Evolutionary conservation across 2,113 vertebrate genomes (phyloP), one percentile per base, ranked within the genome.

Genomic region (Paracanthobrama guichenoti): DNA sequence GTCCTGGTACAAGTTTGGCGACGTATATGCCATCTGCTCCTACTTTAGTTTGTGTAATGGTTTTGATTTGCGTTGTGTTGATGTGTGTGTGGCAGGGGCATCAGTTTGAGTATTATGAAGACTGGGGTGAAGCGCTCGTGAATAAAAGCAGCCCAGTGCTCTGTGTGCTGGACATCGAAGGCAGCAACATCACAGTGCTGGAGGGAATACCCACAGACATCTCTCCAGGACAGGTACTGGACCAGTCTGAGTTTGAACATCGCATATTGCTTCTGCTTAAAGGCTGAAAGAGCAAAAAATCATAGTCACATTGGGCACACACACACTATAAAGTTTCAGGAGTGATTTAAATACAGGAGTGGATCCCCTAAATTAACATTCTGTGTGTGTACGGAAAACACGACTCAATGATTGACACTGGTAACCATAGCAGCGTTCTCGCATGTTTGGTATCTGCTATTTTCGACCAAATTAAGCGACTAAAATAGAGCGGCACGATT

Each of bases 211-310:
- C 96, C 0, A 95, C 96, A 67, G 82, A 95, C 75, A 93, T 98
- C 81, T 98, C 97, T 7, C 97, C 97, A 4, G 97, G 97, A 69
- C 98, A 98, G 97, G 97, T 98, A 26, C n/a, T 7, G 12, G 39
- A 5, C 57, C 28, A 72, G 24, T 31, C 5, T 86, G 4, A 0
- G 35, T 64, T 35, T 18, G 4, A 31, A 31, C 62, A 31, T n/a
- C n/a, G n/a, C n/a, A n/a, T n/a, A n/a, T n/a, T n/a, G n/a, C n/a
- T n/a, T n/a, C n/a, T n/a, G n/a, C n/a, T n/a, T n/a, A n/a, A n/a
- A n/a, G 59, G 59, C 24, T 62, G 24, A 62, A 2, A 62, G 24
- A 24, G 24, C 24, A 13, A 6, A 26, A 24, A 60, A 60, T 24
- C 59, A 26, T 6, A 14, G 59, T 62, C 24, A 6, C 11, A 5